A percentile compares a stretch with the other conserved stretches of the same genome.
These are phyloP conservation scores for Epinephelus malabaricus DNA, from an alignment of 2,797 vertebrate species.

Conservation along the genomic window DNA sequence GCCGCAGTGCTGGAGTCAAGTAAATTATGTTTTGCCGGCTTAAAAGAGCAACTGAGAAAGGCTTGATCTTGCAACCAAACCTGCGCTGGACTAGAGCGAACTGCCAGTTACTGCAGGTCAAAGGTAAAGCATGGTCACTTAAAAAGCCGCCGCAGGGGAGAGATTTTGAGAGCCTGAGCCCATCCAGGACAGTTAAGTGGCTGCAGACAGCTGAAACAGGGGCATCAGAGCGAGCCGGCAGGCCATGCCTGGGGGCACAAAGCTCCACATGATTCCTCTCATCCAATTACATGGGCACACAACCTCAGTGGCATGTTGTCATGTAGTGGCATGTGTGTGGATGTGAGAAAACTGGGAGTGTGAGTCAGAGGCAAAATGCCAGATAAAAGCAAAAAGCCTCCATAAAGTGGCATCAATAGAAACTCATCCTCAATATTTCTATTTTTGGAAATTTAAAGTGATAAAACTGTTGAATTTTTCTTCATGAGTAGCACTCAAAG, in stretches of 20 bases:
- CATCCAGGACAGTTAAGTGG: slow-evolving; percentile 40
- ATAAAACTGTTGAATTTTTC: background rate
- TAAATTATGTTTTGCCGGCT: slow-evolving; percentile 63
- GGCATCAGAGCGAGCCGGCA: slow-evolving; percentile 45
- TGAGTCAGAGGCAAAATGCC: background rate
- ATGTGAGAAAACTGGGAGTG: slow-evolving; percentile 5
- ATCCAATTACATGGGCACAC: slow-evolving; percentile 74
- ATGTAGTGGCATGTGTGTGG: slow-evolving; percentile 1
- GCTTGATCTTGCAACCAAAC: slow-evolving; percentile 22
- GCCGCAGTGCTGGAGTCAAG: slow-evolving; percentile 44
- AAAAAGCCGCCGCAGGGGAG: slow-evolving; percentile 4
- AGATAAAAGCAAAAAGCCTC: background rate
- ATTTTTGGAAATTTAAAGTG: background rate
- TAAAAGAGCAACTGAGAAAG: slow-evolving; percentile 36
- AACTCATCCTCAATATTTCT: background rate
- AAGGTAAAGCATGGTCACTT: slow-evolving; percentile 37
- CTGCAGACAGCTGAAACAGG: slow-evolving; percentile 45
- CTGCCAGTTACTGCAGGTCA: slow-evolving; percentile 28
- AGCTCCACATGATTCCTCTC: slow-evolving; percentile 73
- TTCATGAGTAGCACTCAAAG: background rate
- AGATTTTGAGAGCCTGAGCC: slow-evolving; percentile 24
- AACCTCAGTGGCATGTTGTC: slow-evolving; percentile 46
- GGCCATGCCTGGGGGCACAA: slow-evolving; percentile 55
- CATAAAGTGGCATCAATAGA: background rate
- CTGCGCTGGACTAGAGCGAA: slow-evolving; percentile 20